A percentile compares a stretch with the other conserved stretches of the same genome.
These are phyloP conservation scores for Hipparchia semele DNA, from an alignment of 2,888 invertebrate genomes.

Conservation along the genomic window DNA sequence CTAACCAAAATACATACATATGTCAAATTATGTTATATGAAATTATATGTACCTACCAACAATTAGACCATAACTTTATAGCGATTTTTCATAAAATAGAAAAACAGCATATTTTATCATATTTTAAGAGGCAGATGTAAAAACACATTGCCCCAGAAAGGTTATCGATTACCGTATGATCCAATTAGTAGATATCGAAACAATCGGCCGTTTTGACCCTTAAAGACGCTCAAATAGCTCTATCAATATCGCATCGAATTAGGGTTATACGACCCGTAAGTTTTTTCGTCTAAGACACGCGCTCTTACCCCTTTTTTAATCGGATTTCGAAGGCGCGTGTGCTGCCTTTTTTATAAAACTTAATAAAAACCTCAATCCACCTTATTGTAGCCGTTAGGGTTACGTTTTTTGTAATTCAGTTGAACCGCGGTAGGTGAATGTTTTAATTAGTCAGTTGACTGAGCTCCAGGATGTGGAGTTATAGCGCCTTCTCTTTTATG, in stretches of 20 bases:
- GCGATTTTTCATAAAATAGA: slow-evolving; percentile 29
- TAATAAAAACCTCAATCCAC: slow-evolving; percentile 75
- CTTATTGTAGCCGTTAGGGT: slow-evolving; percentile 78
- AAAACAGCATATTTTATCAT: slow-evolving; percentile 40
- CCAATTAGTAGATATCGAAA: slow-evolving; percentile 82
- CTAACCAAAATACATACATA: too few relatives aligned
- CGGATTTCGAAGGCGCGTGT: slow-evolving; percentile 77
- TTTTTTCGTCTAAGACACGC: slow-evolving; percentile 64
- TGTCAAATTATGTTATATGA: too few relatives aligned
- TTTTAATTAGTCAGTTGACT: slow-evolving; percentile 66
- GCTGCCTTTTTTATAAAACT: slow-evolving; percentile 62
- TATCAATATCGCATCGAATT: slow-evolving; percentile 76
- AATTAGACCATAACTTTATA: neutral
- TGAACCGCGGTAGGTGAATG: slow-evolving; percentile 69
- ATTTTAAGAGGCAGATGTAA: slow-evolving; percentile 68
- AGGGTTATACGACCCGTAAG: slow-evolving; percentile 70
- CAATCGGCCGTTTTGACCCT: slow-evolving; percentile 69
- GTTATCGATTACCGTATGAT: slow-evolving; percentile 81
- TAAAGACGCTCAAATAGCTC: slow-evolving; percentile 76
- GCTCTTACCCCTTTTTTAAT: slow-evolving; percentile 80
- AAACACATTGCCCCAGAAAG: slow-evolving; percentile 69
- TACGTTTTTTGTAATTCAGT: slow-evolving; percentile 62
- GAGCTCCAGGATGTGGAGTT: slow-evolving; percentile 29
- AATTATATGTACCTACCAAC: too few relatives aligned
- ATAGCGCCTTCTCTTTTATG: slow-evolving; percentile 27